Percentiles rank a stretch among this genome's conserved stretches.
These are phyloP conservation scores for Xerus rutilus DNA, from an alignment of 2,797 vertebrate genomes.

Conservation along the genomic window DNA sequence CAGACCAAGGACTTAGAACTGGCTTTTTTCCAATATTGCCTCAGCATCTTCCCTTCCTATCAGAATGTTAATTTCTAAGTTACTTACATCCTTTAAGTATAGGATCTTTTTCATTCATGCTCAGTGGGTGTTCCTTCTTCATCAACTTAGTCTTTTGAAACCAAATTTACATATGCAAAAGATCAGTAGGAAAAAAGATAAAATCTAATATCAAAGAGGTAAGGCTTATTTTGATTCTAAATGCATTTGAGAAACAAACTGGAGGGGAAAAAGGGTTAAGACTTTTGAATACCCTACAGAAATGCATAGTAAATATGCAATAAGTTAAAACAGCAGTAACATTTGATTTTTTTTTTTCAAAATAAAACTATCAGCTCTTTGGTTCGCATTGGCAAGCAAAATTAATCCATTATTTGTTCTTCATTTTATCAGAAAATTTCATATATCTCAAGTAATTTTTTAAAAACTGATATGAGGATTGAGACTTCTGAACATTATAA, in stretches of 20 bases:
- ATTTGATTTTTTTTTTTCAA: slow-evolving; percentile 59
- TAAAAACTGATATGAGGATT: not conserved
- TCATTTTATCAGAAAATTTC: slow-evolving; percentile 53
- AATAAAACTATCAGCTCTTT: slow-evolving; percentile 10
- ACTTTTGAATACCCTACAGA: slow-evolving; percentile 20
- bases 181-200: not conserved
- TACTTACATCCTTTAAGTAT: slow-evolving; percentile 44
- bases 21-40: slow-evolving; percentile 65
- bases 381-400: not conserved
- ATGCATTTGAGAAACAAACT: slow-evolving; percentile 7
- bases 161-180: slow-evolving; percentile 47
- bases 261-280: not conserved
- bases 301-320: not conserved
- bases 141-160: slow-evolving; percentile 37
- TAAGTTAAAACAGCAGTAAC: not conserved
- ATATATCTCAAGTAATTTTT: slow-evolving; percentile 39
- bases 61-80: slow-evolving; percentile 65
- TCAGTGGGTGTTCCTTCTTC: slow-evolving; percentile 64
- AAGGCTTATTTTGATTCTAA: slow-evolving; percentile 52
- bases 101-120: slow-evolving; percentile 68
- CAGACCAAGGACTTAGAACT: slow-evolving; percentile 59
- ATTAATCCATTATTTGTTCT: not conserved
- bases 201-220: not conserved
- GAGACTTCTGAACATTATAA: slow-evolving; percentile 29
- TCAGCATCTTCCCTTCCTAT: slow-evolving; percentile 65